Evolutionary conservation across 2,113 vertebrate species (phyloP), one percentile per base, ranked within the genome.

Genomic region (Festucalex cinctus): DNA sequence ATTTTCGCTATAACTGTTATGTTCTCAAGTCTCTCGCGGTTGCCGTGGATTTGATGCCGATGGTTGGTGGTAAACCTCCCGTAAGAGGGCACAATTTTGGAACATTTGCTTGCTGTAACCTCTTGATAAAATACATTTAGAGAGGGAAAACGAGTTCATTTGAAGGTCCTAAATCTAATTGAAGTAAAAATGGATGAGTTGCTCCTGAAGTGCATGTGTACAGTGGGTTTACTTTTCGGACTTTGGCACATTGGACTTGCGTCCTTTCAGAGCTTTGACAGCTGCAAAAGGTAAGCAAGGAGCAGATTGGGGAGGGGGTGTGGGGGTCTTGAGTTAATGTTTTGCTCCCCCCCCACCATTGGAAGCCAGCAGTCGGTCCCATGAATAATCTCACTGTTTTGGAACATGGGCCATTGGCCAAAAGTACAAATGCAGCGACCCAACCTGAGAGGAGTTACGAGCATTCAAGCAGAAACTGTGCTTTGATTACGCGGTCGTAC

Each of bases 341-440:
- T 86, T 86, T 82, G 69, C 56, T 83, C 71, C 60, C 79, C 84
- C 41, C 46, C 80, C 71, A 68, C 80, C 10, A 37, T 35, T 57
- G 24, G 7, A 74, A 78, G 66, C 35, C 39, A 71, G 66, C 37
- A 53, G 65, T 61, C 9, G 54, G 68, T 68, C 37, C 68, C 60
- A 56, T 73, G 67, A 82, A 87, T 79, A 78, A 81, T 83, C 66
- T 26, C 75, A 71, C 70, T 73, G 73, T 79, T 84, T 77, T 78
- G 76, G 80, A 79, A 81, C 66, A 78, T 71, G 78, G 83, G 78
- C 72, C 72, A 60, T 6, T 8, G 19, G 75, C 81, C 83, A 84
- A 73, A 73, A 68, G 37, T 64, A 66, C 54, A 68, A 71, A 84
- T 72, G 68, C 57, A 35, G 73, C 54, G 56, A 59, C 59, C 58